Evolutionary conservation across 2,888 invertebrate species (phyloP).

Genomic region (Drosophila mercatorum): DNA sequence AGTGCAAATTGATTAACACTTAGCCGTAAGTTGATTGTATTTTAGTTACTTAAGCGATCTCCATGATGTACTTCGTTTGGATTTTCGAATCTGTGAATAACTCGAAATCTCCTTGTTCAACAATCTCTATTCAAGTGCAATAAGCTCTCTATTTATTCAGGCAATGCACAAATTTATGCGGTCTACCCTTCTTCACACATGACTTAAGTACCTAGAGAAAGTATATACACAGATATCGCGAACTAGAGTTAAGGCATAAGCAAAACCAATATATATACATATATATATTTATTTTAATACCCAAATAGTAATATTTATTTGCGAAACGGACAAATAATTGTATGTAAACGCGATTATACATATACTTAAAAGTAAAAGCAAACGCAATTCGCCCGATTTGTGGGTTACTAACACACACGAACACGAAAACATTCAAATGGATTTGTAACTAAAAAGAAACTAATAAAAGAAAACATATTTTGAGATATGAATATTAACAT

Average conservation of each 20-base stretch:
- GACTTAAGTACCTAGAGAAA: conserved; percentile 75
- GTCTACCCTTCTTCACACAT: conserved; percentile 39
- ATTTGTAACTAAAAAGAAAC: conserved; percentile 54
- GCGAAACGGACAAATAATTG: conserved; percentile 73
- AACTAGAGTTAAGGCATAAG: conserved; percentile 37
- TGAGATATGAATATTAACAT: conserved; percentile 69
- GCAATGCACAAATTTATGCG: conserved; percentile 48
- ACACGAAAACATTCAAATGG: conserved; percentile 28
- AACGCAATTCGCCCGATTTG: conserved; percentile 16
- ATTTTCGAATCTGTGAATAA: conserved; percentile 46
- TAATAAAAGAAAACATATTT: conserved; percentile 72
- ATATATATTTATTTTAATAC: conserved; percentile 58
- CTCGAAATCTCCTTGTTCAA: conserved; percentile 42
- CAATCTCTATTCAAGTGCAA: conserved; percentile 29
- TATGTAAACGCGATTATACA: conserved; percentile 35
- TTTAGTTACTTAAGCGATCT: conserved; percentile 67
- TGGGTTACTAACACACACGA: conserved; percentile 24
- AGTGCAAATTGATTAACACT: conserved; percentile 62
- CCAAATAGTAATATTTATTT: conserved; percentile 60
- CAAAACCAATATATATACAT: conserved; percentile 19
- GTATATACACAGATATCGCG: conserved; percentile 43
- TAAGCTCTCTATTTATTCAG: conserved; percentile 39
- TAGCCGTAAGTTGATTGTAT: conserved; percentile 44
- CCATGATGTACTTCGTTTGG: conserved; percentile 64
- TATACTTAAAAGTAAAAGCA: conserved; percentile 13